These are phyloP conservation scores for Sylvietta virens DNA, from an alignment of 2,113 vertebrate species.

Conservation along the genomic window DNA sequence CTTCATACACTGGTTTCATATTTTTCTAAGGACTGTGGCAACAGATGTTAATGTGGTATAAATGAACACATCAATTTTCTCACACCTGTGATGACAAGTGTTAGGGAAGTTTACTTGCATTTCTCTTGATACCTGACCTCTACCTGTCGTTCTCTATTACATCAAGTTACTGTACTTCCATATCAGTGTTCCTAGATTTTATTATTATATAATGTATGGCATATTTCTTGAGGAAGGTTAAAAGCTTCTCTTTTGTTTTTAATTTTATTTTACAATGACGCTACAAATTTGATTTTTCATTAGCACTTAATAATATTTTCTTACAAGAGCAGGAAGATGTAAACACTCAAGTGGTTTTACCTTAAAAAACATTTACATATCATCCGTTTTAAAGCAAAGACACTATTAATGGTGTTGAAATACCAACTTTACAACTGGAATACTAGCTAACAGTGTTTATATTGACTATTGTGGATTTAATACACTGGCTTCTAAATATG, in stretches of 20 bases:
- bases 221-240: background rate
- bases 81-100: constrained; percentile 53
- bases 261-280: background rate
- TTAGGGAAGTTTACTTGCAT: constrained; percentile 31
- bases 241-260: background rate
- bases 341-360: background rate
- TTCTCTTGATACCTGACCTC: constrained; percentile 31
- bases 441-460: background rate
- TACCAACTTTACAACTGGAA: background rate
- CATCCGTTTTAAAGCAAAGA: background rate
- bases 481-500: background rate
- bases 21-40: constrained; percentile 37
- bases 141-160: constrained; percentile 41
- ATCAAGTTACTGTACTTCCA: background rate
- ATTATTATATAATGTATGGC: background rate
- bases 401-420: background rate
- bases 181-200: background rate
- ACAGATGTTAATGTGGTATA: constrained; percentile 65
- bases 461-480: background rate
- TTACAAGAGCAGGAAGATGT: background rate
- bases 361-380: background rate
- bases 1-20: background rate
- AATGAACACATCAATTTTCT: constrained; percentile 63
- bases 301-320: background rate
- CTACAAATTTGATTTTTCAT: background rate